A percentile compares a stretch with the other conserved stretches of the same genome.
phyloP scores from a whole-genome alignment of 2,113 vertebrate species.

The Tringa solitaria region DNA sequence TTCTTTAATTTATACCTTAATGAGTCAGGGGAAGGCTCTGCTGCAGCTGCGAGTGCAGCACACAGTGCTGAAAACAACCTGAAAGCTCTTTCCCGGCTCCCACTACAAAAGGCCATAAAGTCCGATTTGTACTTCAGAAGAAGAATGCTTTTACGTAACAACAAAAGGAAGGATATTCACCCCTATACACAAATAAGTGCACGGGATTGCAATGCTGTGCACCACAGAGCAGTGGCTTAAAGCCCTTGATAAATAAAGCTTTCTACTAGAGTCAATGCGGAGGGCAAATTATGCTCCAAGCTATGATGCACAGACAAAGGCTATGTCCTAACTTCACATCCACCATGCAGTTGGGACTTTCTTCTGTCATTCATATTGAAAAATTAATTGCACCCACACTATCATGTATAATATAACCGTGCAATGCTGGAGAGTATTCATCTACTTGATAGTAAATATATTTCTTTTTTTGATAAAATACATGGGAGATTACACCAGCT shows the following conservation, averaged over 20 bases:
- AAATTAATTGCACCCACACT: neutral
- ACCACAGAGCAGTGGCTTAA: neutral
- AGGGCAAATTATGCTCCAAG: neutral
- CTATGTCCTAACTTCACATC: neutral
- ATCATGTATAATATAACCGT: neutral
- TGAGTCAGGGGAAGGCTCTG: neutral
- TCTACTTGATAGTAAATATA: neutral
- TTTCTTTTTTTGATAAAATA: neutral
- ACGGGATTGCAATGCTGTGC: neutral
- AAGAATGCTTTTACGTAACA: neutral
- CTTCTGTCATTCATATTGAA: neutral
- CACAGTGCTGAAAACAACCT: accelerated
- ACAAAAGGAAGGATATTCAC: neutral
- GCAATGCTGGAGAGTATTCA: neutral
- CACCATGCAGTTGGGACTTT: neutral
- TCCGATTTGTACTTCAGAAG: accelerated
- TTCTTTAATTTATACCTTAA: neutral
- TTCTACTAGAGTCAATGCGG: neutral
- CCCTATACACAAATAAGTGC: neutral
- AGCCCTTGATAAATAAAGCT: neutral
- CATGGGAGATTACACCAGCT: neutral
- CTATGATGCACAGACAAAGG: neutral
- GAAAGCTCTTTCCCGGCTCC: neutral
- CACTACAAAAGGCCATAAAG: neutral
- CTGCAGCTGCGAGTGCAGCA: neutral